A percentile compares a stretch with the other conserved stretches of the same genome.
These are phyloP conservation scores for Perdix hodgsoniae DNA, from an alignment of 2,797 vertebrate species.

Conservation along the genomic window DNA sequence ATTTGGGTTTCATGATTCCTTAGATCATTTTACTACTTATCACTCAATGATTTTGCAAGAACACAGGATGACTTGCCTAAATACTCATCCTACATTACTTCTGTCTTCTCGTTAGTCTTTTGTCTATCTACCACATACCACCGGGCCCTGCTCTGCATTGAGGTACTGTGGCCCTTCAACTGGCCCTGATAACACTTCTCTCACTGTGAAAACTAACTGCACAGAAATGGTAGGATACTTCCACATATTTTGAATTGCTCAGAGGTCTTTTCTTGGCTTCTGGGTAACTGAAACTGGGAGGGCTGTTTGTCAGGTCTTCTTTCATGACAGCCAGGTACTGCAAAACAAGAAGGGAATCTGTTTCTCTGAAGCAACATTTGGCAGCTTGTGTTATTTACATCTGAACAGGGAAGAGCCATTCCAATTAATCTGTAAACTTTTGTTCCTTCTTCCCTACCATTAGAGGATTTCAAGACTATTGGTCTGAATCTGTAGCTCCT, in stretches of 20 bases:
- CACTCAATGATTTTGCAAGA: neutral
- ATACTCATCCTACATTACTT: neutral
- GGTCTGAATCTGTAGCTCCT: slow-evolving; percentile 27
- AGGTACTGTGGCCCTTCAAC: neutral
- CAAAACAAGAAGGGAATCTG: neutral
- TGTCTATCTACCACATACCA: neutral
- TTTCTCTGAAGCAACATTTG: neutral
- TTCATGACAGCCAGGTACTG: neutral
- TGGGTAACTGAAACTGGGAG: neutral
- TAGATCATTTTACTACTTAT: neutral
- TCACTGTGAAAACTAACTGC: no score
- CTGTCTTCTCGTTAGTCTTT: neutral
- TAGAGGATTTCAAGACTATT: neutral
- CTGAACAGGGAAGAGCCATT: neutral
- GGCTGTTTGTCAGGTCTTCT: neutral
- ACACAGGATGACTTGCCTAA: neutral
- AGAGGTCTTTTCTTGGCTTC: neutral
- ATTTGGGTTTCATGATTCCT: neutral
- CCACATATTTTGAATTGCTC: neutral
- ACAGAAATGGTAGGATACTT: neutral
- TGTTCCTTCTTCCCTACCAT: neutral
- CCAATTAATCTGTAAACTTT: neutral
- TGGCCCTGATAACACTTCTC: neutral
- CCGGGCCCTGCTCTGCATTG: neutral
- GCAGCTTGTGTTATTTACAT: neutral